These are phyloP conservation scores for Hydropsyche tenuis DNA, from an alignment of 1,140 invertebrate genomes.

Conservation along the genomic window DNA sequence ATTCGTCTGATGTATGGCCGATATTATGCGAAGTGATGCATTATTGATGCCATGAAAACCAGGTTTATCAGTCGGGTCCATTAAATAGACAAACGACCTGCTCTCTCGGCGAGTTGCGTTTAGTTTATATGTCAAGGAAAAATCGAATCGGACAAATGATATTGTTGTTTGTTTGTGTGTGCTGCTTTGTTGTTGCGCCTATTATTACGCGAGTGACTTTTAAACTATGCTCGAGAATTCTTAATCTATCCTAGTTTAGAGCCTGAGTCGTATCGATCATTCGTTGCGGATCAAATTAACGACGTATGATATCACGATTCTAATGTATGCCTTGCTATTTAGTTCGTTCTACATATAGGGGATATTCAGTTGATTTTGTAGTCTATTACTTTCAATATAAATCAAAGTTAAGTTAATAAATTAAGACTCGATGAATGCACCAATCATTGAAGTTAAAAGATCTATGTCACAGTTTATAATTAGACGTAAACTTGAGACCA, in stretches of 20 bases:
- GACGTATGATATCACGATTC: constrained; percentile 8
- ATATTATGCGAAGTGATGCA: constrained; percentile 19
- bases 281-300: not conserved
- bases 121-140: constrained; percentile 15
- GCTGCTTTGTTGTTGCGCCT: not conserved
- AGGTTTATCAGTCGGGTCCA: constrained; percentile 8
- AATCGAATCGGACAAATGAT: constrained; percentile 7
- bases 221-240: not conserved
- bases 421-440: too few relatives aligned
- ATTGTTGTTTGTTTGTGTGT: too few relatives aligned
- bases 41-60: constrained; percentile 20
- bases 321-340: not conserved
- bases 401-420: too few relatives aligned
- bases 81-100: constrained; percentile 10
- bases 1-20: not conserved
- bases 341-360: too few relatives aligned
- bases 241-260: not conserved
- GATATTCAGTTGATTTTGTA: too few relatives aligned
- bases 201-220: not conserved
- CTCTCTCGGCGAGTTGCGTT: not conserved
- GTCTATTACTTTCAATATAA: too few relatives aligned
- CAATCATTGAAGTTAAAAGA: too few relatives aligned
- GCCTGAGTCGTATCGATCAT: not conserved
- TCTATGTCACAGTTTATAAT: too few relatives aligned
- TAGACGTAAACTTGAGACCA: too few relatives aligned